Evolutionary conservation across 1,140 invertebrate genomes (phyloP).

Genomic region (Marisa cornuarietis): DNA sequence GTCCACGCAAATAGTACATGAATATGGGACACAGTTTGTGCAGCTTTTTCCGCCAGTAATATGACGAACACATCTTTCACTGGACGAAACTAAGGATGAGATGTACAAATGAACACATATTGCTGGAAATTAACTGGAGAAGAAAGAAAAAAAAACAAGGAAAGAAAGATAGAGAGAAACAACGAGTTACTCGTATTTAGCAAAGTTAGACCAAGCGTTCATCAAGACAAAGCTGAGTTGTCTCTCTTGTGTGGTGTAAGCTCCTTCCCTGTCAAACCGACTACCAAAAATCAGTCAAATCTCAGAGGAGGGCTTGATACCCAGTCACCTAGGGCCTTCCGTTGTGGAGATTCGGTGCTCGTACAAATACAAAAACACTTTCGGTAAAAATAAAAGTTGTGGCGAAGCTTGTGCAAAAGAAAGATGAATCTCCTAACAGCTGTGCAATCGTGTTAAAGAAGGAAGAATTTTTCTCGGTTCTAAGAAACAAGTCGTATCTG

Average conservation of each 20-base stretch:
- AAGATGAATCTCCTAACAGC: constrained; percentile 37
- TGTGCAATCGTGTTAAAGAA: constrained; percentile 40
- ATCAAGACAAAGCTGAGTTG: constrained; percentile 88
- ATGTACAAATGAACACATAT: no score
- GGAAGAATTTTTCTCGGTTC: neutral
- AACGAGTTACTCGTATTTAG: constrained; percentile 83
- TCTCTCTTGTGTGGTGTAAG: constrained; percentile 89
- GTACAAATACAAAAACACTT: constrained; percentile 48
- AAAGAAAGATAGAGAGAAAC: constrained; percentile 2
- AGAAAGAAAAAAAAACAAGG: constrained; percentile 1
- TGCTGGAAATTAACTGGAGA: neutral
- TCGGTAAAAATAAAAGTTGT: constrained; percentile 24
- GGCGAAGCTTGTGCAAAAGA: constrained; percentile 43
- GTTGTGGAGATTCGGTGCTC: constrained; percentile 67
- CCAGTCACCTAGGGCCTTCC: constrained; percentile 94
- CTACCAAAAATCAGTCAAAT: constrained; percentile 91
- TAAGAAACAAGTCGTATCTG: constrained; percentile 27
- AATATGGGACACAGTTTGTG: no score
- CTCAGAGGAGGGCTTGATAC: constrained; percentile 94
- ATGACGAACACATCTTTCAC: no score
- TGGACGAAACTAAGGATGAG: no score
- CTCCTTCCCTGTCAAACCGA: constrained; percentile 78
- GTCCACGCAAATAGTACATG: no score
- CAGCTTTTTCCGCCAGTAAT: no score
- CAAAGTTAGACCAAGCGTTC: constrained; percentile 92